These are phyloP conservation scores for Barbus barbus DNA, from an alignment of 2,113 vertebrate genomes.

Conservation along the genomic window DNA sequence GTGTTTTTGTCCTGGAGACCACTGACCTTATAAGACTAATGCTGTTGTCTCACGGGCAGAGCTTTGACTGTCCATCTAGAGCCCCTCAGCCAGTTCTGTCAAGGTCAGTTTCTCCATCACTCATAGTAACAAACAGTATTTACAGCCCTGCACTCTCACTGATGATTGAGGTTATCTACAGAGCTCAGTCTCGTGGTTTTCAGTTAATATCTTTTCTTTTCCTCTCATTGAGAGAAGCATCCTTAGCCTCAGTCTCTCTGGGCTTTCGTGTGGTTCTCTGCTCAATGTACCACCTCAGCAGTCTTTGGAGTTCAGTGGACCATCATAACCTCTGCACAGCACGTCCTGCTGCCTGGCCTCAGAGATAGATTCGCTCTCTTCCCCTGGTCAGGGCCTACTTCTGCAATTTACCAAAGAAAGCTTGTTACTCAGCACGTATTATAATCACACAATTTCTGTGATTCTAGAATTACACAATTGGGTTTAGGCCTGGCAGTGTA, in stretches of 20 bases:
- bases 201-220: conserved; percentile 1
- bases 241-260: neutral
- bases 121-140: neutral
- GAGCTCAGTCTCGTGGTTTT: neutral
- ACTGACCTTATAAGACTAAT: neutral
- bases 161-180: neutral
- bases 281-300: neutral
- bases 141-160: neutral
- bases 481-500: neutral
- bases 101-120: conserved; percentile 30
- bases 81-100: neutral
- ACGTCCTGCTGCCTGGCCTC: neutral
- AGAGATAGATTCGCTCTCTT: neutral
- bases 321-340: conserved; percentile 12
- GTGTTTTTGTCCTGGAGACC: neutral
- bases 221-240: neutral
- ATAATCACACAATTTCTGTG: neutral
- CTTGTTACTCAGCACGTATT: neutral
- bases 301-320: neutral
- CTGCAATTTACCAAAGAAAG: neutral
- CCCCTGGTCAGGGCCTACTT: conserved; percentile 1
- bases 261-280: neutral
- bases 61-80: neutral
- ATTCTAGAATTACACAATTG: no score
- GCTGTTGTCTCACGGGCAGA: neutral